Evolutionary conservation across 1,140 invertebrate species (phyloP), one percentile per base, ranked within the genome.

Genomic region (Hylaeus anthracinus): DNA sequence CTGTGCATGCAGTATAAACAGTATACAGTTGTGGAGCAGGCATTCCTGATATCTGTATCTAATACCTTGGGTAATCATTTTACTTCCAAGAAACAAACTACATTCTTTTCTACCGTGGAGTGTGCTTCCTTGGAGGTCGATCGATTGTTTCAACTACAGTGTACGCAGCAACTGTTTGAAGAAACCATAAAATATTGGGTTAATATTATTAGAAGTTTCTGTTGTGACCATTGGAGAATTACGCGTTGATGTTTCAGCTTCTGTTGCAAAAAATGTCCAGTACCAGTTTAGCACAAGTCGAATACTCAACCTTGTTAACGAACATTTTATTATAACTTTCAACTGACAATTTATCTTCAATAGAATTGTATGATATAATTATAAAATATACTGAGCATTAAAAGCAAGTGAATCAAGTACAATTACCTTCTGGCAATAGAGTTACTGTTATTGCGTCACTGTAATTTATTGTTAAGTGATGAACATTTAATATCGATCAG

Each of bases 121-220:
- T 55, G 39, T 26, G 10, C 66, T 41, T 61, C 14, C 51, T 64
- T 64, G 41, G 61, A 55, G 48, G 58, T 8, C 70, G 69, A 72
- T 72, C 77, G 69, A 79, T 56, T 63, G 2, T n/a, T 65, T 65
- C 58, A 56, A 79, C 9, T 55, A 41, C 37, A 6, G n/a, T 51
- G 60, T 64, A 61, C 41, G 56, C 39, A 63, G 69, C 76, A 64
- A 64, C 53, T 37, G 48, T 65, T 72, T 12, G 51, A 79, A 56
- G 77, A 79, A 79, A 65, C 61, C 77, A 73, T 79, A 73, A 73
- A 73, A 79, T 66, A 79, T 65, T 73, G 48, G 69, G 69, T 79
- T 72, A 79, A 79, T 79, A 64, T 79, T 64, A 64, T 79, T 79
- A 79, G 76, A 55, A 56, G 58, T 78, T 53, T 15, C 56, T 10